Evolutionary conservation across 2,888 invertebrate genomes (phyloP).

Genomic region (Entomobrya proxima): DNA sequence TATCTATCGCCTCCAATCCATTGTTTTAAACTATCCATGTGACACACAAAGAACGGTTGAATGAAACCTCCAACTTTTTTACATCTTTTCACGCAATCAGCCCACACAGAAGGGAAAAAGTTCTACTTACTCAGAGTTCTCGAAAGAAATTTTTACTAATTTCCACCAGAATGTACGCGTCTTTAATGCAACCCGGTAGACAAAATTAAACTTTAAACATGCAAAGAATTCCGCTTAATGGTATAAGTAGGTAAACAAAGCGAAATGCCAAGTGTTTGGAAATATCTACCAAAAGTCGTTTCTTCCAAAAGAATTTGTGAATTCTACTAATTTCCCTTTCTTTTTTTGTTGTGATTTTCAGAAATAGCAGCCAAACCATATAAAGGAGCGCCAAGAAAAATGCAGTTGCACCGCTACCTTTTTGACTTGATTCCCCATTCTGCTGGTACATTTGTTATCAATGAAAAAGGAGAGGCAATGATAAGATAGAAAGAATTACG

Average conservation of each 20-base stretch:
- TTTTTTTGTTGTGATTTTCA: no score
- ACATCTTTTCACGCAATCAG: background rate
- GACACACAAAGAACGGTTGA: constrained; percentile 23
- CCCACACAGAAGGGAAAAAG: no score
- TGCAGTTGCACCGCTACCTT: constrained; percentile 3
- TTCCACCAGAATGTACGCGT: no score
- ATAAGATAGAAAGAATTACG: background rate
- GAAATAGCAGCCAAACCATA: background rate
- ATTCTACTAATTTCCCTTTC: background rate
- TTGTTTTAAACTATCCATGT: constrained; percentile 32
- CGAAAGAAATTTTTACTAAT: no score
- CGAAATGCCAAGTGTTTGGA: no score
- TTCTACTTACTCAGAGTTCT: no score
- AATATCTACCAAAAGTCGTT: no score
- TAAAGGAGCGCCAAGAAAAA: background rate
- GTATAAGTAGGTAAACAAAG: constrained; percentile 17
- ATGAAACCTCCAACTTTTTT: constrained; percentile 9
- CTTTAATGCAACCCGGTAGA: no score
- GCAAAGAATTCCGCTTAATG: background rate
- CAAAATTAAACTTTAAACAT: background rate
- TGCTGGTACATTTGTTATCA: background rate
- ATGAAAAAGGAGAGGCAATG: background rate
- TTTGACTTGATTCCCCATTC: background rate
- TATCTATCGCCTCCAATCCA: constrained; percentile 40
- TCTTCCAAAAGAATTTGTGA: no score